phyloP scores from a whole-genome alignment of 1,140 invertebrate species.

The Cepaea nemoralis region DNA sequence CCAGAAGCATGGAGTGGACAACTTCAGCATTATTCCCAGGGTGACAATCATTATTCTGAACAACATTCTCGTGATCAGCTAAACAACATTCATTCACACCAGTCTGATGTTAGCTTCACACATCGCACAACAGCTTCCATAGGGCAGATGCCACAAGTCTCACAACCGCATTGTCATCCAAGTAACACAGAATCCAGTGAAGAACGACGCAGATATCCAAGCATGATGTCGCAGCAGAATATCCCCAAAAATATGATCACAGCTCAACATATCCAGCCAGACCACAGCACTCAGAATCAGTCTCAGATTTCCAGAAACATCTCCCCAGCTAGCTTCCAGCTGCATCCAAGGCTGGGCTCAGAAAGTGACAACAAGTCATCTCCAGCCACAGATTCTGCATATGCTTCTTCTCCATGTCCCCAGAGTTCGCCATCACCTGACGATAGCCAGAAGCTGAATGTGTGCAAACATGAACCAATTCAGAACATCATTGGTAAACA shows the following conservation, averaged over 20 bases:
- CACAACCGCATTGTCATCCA: constrained; percentile 8
- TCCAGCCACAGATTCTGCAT: not conserved
- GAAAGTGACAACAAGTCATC: constrained; percentile 3
- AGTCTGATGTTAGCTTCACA: constrained; percentile 22
- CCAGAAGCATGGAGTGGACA: not conserved
- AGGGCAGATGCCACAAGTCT: constrained; percentile 11
- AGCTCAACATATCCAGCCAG: not conserved
- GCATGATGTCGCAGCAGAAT: not conserved
- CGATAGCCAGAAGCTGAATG: constrained; percentile 39
- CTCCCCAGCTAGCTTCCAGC: constrained; percentile 15
- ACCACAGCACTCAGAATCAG: not conserved
- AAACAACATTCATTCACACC: constrained; percentile 32
- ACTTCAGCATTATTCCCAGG: not conserved
- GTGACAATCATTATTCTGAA: not conserved
- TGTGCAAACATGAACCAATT: constrained; percentile 67
- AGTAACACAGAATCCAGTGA: constrained; percentile 1
- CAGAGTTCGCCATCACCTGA: constrained; percentile 35
- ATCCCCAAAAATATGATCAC: not conserved
- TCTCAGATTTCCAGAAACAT: not conserved
- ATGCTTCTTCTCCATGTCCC: constrained; percentile 27
- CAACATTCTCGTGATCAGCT: constrained; percentile 30
- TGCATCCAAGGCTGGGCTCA: not conserved
- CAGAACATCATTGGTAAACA: constrained; percentile 66
- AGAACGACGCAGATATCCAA: constrained; percentile 13
- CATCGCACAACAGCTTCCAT: not conserved